Evolutionary conservation across 2,797 vertebrate species (phyloP).

Genomic region (Dermochelys coriacea): DNA sequence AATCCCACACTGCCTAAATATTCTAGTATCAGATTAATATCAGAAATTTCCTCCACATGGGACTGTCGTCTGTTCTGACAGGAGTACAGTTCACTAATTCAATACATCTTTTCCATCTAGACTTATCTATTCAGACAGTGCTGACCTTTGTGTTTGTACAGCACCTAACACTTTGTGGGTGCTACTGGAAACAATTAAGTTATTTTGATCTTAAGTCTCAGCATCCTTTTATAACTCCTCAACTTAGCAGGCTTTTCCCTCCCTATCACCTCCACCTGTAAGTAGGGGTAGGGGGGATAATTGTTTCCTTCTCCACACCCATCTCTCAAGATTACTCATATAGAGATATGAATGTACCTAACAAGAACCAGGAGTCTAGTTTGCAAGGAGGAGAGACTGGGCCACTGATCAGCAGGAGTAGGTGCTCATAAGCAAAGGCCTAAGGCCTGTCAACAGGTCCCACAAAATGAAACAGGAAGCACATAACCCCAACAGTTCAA

Average conservation of each 20-base stretch:
- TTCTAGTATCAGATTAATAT: not conserved
- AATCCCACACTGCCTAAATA: not conserved
- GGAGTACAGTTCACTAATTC: not conserved
- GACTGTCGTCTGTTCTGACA: not conserved
- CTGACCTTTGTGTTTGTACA: not conserved
- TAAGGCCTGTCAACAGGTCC: not conserved
- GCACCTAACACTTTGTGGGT: not conserved
- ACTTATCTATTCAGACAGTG: not conserved
- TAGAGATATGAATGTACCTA: not conserved
- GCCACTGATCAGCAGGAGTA: not conserved
- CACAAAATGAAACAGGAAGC: not conserved
- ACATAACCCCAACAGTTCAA: not conserved
- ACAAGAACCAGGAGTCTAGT: not conserved
- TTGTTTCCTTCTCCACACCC: not conserved
- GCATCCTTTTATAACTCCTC: not conserved
- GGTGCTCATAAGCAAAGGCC: not conserved
- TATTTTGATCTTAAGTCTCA: not conserved
- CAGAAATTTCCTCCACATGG: not conserved
- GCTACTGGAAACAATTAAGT: not conserved
- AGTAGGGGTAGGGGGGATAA: no score
- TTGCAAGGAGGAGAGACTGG: not conserved
- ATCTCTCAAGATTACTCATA: not conserved
- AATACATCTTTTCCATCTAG: not conserved
- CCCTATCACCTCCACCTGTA: accelerated
- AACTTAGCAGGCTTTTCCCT: not conserved